A percentile compares a stretch with the other conserved stretches of the same genome.
phyloP scores from a whole-genome alignment of 2,888 invertebrate species.

The Tetrapedia diversipes region DNA sequence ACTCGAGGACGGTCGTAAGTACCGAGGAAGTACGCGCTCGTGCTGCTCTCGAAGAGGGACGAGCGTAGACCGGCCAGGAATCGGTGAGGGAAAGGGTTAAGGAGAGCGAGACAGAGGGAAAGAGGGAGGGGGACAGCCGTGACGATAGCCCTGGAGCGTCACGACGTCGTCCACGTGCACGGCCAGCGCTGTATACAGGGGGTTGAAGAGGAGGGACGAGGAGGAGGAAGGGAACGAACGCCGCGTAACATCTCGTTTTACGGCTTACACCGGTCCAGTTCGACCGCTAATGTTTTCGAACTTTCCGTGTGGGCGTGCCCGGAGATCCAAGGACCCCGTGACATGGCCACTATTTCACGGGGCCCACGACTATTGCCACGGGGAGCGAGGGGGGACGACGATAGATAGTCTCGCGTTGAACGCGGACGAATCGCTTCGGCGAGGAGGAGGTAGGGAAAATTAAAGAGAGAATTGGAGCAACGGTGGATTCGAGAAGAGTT shows the following conservation, averaged over 20 bases:
- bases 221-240: slow-evolving; percentile 59
- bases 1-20: slow-evolving; percentile 78
- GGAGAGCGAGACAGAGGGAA: slow-evolving; percentile 6
- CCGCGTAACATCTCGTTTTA: slow-evolving; percentile 73
- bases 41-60: slow-evolving; percentile 62
- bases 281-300: slow-evolving; percentile 75
- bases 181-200: not conserved
- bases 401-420: slow-evolving; percentile 33
- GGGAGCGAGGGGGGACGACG: slow-evolving; percentile 6
- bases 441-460: slow-evolving; percentile 10
- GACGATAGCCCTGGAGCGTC: slow-evolving; percentile 70
- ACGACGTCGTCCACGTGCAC: slow-evolving; percentile 50
- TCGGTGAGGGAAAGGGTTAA: slow-evolving; percentile 10
- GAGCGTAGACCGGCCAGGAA: slow-evolving; percentile 48
- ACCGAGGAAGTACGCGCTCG: slow-evolving; percentile 77
- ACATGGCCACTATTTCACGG: slow-evolving; percentile 75
- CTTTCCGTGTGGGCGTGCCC: slow-evolving; percentile 74
- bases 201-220: slow-evolving; percentile 39
- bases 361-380: slow-evolving; percentile 71
- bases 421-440: slow-evolving; percentile 32
- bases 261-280: slow-evolving; percentile 72
- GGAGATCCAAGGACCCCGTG: slow-evolving; percentile 61
- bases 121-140: slow-evolving; percentile 35
- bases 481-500: too few species aligned
- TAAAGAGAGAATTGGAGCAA: too few species aligned